Percentiles rank a stretch among this genome's conserved stretches.
These are phyloP conservation scores for Heliconius hewitsoni DNA, from an alignment of 1,140 invertebrate species.

Conservation along the genomic window DNA sequence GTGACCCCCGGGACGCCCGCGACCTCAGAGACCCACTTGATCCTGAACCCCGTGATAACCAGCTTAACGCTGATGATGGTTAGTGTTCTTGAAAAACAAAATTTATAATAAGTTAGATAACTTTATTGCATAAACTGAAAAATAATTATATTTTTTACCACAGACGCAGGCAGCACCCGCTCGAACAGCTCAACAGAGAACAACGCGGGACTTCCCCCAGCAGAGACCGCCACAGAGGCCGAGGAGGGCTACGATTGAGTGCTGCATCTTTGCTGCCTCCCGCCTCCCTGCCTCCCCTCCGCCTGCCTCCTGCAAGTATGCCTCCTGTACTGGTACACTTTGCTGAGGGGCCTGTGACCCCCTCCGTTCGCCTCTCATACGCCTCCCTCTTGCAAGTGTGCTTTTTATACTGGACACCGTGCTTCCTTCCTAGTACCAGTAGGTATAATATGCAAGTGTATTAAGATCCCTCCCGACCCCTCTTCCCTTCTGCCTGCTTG, in stretches of 20 bases:
- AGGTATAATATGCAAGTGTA: too few relatives aligned
- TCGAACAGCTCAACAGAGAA: constrained; percentile 16
- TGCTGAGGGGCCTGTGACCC: background rate
- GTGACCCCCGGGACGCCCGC: constrained; percentile 1
- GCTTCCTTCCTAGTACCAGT: too few relatives aligned
- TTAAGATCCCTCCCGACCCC: too few relatives aligned
- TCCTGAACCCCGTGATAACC: background rate
- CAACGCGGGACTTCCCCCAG: constrained; percentile 60
- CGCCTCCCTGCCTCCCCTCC: background rate
- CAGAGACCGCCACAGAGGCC: constrained; percentile 82
- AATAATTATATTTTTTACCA: background rate
- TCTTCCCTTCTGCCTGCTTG: too few relatives aligned
- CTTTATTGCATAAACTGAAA: background rate
- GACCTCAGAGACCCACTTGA: constrained; percentile 4
- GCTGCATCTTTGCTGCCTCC: background rate
- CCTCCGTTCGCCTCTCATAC: background rate
- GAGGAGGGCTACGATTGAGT: constrained; percentile 67
- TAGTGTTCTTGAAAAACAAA: background rate
- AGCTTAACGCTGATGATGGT: background rate
- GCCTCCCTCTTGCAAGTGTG: too few relatives aligned
- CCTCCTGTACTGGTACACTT: background rate
- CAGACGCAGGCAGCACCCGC: background rate
- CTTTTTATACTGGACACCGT: too few relatives aligned
- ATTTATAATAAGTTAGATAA: too few relatives aligned
- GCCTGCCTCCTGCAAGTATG: background rate